Evolutionary conservation across 37 sponge, comb jelly and placozoan genomes (phyloP).

Genomic region (Aplysina aerophoba): DNA sequence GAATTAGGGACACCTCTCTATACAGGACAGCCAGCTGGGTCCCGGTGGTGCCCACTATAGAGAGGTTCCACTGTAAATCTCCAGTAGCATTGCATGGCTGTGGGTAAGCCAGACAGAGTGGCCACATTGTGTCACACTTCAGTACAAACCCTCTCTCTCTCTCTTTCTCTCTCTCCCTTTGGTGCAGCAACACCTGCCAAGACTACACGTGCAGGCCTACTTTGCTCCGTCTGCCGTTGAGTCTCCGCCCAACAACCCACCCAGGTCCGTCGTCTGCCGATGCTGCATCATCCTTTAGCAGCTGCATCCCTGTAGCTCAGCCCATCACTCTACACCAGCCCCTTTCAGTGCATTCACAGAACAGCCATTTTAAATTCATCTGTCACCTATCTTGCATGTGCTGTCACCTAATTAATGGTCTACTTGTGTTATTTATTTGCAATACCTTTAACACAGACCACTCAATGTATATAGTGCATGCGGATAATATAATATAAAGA

Average conservation of each 20-base stretch:
- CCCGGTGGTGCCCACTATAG: too few species aligned
- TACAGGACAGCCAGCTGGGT: too few species aligned
- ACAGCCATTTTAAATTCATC: neutral
- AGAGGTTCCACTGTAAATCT: too few species aligned
- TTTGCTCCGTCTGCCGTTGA: conserved; percentile 84
- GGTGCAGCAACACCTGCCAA: conserved; percentile 58
- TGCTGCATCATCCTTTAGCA: conserved; percentile 70
- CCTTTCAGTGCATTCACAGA: neutral
- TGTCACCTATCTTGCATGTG: neutral
- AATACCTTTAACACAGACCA: neutral
- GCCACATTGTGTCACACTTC: neutral
- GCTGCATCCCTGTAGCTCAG: neutral
- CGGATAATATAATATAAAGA: neutral
- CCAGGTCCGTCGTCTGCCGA: conserved; percentile 52
- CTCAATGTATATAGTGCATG: neutral
- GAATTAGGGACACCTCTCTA: too few species aligned
- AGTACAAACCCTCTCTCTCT: neutral
- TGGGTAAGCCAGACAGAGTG: neutral
- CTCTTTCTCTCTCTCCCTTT: neutral
- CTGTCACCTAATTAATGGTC: neutral
- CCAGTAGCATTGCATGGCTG: neutral
- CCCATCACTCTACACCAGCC: neutral
- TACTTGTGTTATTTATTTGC: neutral
- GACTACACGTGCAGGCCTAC: conserved; percentile 84
- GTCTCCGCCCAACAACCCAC: conserved; percentile 25